These are phyloP conservation scores for Collichthys lucidus DNA, from an alignment of 2,113 vertebrate genomes.

Conservation along the genomic window DNA sequence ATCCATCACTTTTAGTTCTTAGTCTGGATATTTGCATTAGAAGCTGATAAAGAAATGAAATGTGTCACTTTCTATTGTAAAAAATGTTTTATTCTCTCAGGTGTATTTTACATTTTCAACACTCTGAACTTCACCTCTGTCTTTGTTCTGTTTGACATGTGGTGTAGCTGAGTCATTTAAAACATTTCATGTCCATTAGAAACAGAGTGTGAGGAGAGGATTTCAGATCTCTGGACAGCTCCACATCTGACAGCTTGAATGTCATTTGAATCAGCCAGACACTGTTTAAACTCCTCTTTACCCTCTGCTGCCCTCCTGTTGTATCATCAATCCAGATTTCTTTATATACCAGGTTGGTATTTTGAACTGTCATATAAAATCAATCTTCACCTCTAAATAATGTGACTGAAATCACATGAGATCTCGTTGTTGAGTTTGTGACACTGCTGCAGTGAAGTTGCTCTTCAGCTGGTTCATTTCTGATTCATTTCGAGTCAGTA, in stretches of 20 bases:
- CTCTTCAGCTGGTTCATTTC: not conserved
- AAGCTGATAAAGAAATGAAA: not conserved
- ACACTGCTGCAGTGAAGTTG: not conserved
- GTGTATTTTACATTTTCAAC: not conserved
- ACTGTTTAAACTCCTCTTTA: not conserved
- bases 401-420: not conserved
- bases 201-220: not conserved
- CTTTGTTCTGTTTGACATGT: not conserved
- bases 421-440: not conserved
- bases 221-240: slow-evolving; percentile 1
- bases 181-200: slow-evolving; percentile 5
- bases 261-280: too few relatives aligned
- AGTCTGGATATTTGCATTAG: not conserved
- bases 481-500: not conserved
- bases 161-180: not conserved
- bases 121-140: not conserved
- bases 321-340: not conserved
- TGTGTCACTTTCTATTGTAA: not conserved
- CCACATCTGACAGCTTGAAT: not conserved
- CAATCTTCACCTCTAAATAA: not conserved
- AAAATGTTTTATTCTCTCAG: not conserved
- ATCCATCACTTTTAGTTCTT: not conserved
- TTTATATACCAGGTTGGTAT: not conserved
- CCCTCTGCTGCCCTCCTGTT: not conserved
- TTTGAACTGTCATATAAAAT: too few relatives aligned